These are phyloP conservation scores for Microplitis manilae DNA, from an alignment of 2,888 invertebrate genomes.

Conservation along the genomic window DNA sequence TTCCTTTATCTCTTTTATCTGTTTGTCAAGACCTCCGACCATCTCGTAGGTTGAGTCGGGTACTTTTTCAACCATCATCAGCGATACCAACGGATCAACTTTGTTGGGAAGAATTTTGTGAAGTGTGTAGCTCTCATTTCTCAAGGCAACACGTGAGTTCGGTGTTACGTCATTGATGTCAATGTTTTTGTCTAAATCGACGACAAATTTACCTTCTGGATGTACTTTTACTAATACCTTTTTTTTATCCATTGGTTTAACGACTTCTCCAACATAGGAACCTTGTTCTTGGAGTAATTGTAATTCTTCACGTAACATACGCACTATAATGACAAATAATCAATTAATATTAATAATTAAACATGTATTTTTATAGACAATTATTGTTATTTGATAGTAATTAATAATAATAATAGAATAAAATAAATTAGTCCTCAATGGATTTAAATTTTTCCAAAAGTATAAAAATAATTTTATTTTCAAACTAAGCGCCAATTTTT, in stretches of 20 bases:
- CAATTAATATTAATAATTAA: not conserved
- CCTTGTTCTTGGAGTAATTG: constrained; percentile 98
- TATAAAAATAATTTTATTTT: not conserved
- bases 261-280: constrained; percentile 99
- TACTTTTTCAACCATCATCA: constrained; percentile 99
- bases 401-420: too few relatives aligned
- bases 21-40: constrained; percentile 99
- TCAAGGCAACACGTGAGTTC: constrained; percentile 96
- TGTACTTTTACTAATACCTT: constrained; percentile 99
- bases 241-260: constrained; percentile 99
- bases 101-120: constrained; percentile 99
- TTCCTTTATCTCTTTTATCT: constrained; percentile 99
- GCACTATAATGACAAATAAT: constrained; percentile 76
- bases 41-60: constrained; percentile 99
- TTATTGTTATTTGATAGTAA: too few relatives aligned
- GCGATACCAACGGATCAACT: constrained; percentile 97
- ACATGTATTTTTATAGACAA: too few relatives aligned
- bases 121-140: constrained; percentile 98
- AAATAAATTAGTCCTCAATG: not conserved
- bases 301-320: constrained; percentile 97
- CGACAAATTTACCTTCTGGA: constrained; percentile 99
- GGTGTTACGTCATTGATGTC: constrained; percentile 98
- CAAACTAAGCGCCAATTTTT: not conserved
- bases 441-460: too few relatives aligned
- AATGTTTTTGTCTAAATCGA: constrained; percentile 98